These are phyloP conservation scores for Chaetophractus vellerosus DNA, from an alignment of 2,797 vertebrate genomes.

Conservation along the genomic window DNA sequence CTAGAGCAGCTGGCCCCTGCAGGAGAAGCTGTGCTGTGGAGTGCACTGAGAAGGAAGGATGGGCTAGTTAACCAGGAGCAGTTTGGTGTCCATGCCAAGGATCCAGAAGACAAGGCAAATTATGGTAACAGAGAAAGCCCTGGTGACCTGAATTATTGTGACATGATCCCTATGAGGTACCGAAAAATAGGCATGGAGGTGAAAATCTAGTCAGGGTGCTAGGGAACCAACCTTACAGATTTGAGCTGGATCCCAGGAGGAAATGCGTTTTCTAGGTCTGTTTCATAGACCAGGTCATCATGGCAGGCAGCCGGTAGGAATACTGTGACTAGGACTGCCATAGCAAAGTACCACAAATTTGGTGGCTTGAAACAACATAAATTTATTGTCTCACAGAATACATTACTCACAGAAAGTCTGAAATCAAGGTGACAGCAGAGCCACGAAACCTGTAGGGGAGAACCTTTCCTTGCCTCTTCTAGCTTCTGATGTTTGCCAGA, in stretches of 20 bases:
- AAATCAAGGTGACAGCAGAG: too few relatives aligned
- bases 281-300: background rate
- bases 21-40: background rate
- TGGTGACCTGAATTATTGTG: background rate
- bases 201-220: background rate
- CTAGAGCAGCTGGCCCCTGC: background rate
- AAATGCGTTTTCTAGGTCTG: background rate
- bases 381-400: too few relatives aligned
- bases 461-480: too few relatives aligned
- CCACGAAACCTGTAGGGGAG: too few relatives aligned
- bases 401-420: too few relatives aligned
- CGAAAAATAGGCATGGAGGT: background rate
- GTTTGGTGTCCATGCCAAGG: background rate
- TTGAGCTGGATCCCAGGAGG: background rate
- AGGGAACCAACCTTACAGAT: background rate
- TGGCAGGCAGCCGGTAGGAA: background rate
- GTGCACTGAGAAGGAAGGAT: background rate
- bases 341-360: too few relatives aligned
- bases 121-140: background rate
- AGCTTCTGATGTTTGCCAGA: too few relatives aligned
- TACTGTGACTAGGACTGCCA: background rate
- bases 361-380: too few relatives aligned
- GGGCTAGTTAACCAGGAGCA: too few relatives aligned
- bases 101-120: background rate
- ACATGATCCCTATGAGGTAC: fast-evolving